phyloP scores from a whole-genome alignment of 1,140 invertebrate genomes.

The Triops longicaudatus region DNA sequence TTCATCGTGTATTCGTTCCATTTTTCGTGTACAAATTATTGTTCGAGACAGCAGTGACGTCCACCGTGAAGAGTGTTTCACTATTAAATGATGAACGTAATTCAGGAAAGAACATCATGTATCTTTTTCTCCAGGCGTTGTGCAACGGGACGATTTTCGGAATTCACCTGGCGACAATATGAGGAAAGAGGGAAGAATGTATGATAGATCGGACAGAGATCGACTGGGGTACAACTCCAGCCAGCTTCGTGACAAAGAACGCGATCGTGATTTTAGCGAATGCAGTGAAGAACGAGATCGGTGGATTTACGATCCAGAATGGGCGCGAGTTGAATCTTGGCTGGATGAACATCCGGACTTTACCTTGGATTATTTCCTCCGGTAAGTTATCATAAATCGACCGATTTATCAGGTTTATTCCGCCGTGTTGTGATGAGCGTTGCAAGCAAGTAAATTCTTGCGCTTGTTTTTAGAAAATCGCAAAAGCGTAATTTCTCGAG shows the following conservation, averaged over 20 bases:
- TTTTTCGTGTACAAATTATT: no score
- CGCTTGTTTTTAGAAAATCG: no score
- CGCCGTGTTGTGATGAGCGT: background rate
- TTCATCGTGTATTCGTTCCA: no score
- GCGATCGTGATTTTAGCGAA: constrained; percentile 16
- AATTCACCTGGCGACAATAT: background rate
- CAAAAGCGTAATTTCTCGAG: no score
- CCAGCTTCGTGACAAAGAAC: constrained; percentile 18
- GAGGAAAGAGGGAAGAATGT: background rate
- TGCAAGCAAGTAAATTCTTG: background rate
- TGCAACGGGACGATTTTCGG: constrained; percentile 10
- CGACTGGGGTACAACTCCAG: background rate
- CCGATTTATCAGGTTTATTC: background rate
- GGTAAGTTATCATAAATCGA: constrained; percentile 46
- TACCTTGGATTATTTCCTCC: constrained; percentile 86
- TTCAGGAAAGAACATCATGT: no score
- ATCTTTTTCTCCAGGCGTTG: background rate
- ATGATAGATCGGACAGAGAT: background rate
- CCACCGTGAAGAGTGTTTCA: no score
- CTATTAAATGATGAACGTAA: no score
- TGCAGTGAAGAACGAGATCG: constrained; percentile 22
- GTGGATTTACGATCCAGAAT: constrained; percentile 59
- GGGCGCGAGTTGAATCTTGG: constrained; percentile 81
- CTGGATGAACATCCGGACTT: constrained; percentile 93
- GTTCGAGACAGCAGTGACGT: no score